Evolutionary conservation across 2,888 invertebrate genomes (phyloP), one percentile per base, ranked within the genome.

Genomic region (Campaea margaritaria): DNA sequence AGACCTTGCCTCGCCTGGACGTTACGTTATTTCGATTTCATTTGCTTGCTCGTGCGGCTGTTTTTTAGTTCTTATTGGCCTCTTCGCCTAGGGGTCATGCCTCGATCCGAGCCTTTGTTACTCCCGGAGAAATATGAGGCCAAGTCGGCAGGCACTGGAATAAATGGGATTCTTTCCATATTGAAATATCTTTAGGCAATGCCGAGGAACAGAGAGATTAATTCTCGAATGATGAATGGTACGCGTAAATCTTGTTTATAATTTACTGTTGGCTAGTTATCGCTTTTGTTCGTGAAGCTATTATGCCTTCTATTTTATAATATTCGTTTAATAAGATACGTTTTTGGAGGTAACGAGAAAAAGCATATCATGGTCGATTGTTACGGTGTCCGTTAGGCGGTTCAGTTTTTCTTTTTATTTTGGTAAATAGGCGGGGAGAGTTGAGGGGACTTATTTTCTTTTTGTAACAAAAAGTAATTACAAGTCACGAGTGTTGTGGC

Each of bases 11-110:
- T 61, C 64, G 65, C 72, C 76, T 76, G 75, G 82, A 83, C 82
- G 79, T 83, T 82, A 84, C 85, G 87, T 85, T 91, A 91, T 91
- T 91, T 89, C 91, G 91, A 89, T 91, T 91, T 90, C 91, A 91
- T 91, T 92, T 91, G 90, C 90, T 84, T 89, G 87, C 85, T 88
- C 90, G 89, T 88, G 91, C 84, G 77, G 70, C 64, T 61, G 79
- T 85, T 86, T 87, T 88, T 87, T 88, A 80, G 73, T 74, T 82
- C 76, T 79, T 83, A 73, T 81, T 83, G 74, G 75, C 71, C 73
- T 74, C 67, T 75, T 75, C 76, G 76, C 81, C 72, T 78, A 81
- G 79, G 81, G 91, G 91, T 91, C 89, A 89, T 80, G 81, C 76
- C 82, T 80, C 82, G 85, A 85, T 84, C 85, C 77, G 69, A 72